These are phyloP conservation scores for Plecotus auritus DNA, from an alignment of 2,113 vertebrate genomes.

Conservation along the genomic window DNA sequence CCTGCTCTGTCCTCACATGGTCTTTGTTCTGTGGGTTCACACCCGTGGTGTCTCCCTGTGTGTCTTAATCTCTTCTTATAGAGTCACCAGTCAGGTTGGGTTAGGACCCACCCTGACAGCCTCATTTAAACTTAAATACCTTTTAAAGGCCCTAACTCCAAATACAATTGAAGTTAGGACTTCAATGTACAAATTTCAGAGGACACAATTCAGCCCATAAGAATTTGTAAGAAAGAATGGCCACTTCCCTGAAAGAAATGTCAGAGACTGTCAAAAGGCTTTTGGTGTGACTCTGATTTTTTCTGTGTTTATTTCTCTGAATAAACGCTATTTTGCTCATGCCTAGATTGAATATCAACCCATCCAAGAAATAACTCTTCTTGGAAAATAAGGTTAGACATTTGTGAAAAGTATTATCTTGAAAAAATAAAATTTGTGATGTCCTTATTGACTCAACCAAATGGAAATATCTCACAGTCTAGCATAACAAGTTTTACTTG, in stretches of 20 bases:
- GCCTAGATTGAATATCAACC: not conserved
- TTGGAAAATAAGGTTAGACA: constrained; percentile 19
- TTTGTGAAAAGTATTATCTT: not conserved
- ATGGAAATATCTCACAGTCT: not conserved
- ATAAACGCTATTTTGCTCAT: not conserved
- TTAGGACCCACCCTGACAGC: rapidly evolving
- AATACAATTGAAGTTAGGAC: rapidly evolving
- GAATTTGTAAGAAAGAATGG: not conserved
- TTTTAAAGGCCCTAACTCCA: not conserved
- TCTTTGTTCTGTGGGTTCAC: rapidly evolving
- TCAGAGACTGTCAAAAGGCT: not conserved
- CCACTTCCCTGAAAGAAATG: not conserved
- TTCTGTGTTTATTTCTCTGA: not conserved
- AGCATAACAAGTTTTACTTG: not conserved
- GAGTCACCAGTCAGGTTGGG: not conserved
- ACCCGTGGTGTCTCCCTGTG: rapidly evolving
- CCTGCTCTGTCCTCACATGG: rapidly evolving
- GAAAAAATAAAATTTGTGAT: not conserved
- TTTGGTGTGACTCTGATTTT: not conserved
- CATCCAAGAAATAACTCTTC: not conserved
- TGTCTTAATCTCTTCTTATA: not conserved
- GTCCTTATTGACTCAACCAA: not conserved
- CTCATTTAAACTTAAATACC: not conserved
- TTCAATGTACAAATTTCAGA: too few species aligned
- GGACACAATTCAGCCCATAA: rapidly evolving